A percentile compares a stretch with the other conserved stretches of the same genome.
Conservation (phyloP, 1,140 invertebrate species). For the Nephotettix cincticeps region DNA sequence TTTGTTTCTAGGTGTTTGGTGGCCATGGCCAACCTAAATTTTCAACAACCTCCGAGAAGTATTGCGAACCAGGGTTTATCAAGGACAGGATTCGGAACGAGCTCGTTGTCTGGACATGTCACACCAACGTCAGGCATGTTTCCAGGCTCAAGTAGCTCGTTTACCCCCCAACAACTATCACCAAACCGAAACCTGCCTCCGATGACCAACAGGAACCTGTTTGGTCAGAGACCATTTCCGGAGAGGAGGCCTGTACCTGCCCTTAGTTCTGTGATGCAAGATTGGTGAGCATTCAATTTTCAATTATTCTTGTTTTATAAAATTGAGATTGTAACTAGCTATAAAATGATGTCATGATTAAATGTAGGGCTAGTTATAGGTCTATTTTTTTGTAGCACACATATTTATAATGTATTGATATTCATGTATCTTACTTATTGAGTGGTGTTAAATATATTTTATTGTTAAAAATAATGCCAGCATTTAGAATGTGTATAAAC, state of each 20-base stretch:
- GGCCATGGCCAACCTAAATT: conserved; percentile 78
- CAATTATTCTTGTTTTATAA: no score
- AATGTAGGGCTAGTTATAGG: no score
- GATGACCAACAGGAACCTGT: conserved; percentile 54
- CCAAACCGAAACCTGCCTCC: conserved; percentile 51
- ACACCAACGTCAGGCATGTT: conserved; percentile 67
- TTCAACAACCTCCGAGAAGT: conserved; percentile 62
- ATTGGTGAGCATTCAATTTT: conserved; percentile 32
- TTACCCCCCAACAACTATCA: conserved; percentile 58
- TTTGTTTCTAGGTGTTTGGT: conserved; percentile 42
- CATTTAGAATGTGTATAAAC: no score
- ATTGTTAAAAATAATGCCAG: no score
- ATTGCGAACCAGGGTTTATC: conserved; percentile 55
- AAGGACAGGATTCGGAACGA: conserved; percentile 59
- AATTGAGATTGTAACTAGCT: no score
- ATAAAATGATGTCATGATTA: no score
- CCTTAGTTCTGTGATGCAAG: conserved; percentile 54
- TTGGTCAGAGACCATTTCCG: conserved; percentile 72
- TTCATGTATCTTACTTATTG: no score
- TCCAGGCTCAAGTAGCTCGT: conserved; percentile 50
- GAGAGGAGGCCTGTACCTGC: conserved; percentile 73
- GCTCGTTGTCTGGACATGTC: conserved; percentile 65
- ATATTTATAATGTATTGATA: no score
- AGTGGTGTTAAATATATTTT: no score
- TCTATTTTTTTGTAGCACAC: no score